Conservation (phyloP, 2,113 vertebrate genomes). For the Eulacestoma nigropectus region DNA sequence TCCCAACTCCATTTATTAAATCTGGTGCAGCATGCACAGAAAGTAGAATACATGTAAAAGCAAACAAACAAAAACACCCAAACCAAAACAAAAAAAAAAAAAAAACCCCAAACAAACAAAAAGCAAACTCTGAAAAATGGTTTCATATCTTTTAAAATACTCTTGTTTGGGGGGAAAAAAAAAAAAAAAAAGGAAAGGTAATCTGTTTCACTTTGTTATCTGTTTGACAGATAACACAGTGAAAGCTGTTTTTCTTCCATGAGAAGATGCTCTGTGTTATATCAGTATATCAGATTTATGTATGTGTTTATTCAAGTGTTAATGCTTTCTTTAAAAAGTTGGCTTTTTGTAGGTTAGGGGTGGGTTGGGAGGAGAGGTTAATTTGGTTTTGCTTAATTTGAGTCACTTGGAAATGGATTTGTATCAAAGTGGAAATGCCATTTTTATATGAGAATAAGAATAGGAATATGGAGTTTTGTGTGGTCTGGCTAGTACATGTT, state of each 20-base stretch:
- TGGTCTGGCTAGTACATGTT: conserved; percentile 12
- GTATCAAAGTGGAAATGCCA: neutral
- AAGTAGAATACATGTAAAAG: neutral
- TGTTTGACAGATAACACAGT: neutral
- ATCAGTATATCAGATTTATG: neutral
- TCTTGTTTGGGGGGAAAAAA: neutral
- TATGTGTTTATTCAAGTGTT: neutral
- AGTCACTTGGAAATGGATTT: neutral
- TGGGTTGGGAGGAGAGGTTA: neutral
- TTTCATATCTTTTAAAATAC: neutral
- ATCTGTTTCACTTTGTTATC: neutral
- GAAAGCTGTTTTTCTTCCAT: neutral
- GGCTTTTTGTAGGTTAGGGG: neutral
- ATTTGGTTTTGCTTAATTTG: neutral
- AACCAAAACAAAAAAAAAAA: too few species aligned
- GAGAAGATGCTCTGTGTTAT: neutral
- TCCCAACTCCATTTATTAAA: neutral
- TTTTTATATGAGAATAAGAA: neutral
- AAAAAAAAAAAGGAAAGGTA: too few species aligned
- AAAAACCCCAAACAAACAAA: too few species aligned
- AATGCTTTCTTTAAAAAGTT: neutral
- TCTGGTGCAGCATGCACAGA: neutral
- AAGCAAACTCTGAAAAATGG: neutral
- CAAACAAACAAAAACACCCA: neutral
- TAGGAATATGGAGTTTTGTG: neutral